Base-by-base conservation (phyloP, 1,140 invertebrate genomes). In the Orchesella cincta region DNA sequence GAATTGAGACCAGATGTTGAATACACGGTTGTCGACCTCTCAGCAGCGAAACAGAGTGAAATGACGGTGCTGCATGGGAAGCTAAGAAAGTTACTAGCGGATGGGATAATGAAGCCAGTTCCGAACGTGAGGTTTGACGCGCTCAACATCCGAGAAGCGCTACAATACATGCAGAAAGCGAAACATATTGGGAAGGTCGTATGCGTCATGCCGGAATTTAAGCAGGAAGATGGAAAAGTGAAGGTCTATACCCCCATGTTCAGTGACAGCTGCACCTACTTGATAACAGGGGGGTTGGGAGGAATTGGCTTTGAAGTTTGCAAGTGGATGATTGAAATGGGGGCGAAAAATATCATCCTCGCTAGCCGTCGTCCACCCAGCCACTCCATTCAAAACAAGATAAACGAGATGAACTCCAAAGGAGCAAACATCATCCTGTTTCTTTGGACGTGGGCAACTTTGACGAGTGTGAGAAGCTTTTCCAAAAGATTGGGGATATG, bases 181-280 rank as follows among this genome's bases (percentile, higher is more conserved):
- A 64, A 34, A 23, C 74, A 76, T 39, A 76, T 76, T 36, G 74
- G 74, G 8, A 76, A 76, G 46, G 62, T 67, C 26, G 62, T 67
- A 14, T 67, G 62, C 23, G 62, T 67, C 2, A 67, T 67, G 62
- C 62, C 62, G 28, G 28, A 67, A 67, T 12, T 67, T 2, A 67
- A 29, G n/a, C 23, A 23, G 14, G 18, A 33, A 16, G 31, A 29
- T 5, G 62, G 62, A 3, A 3, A 67, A 23, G 5, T 29, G 62
- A 5, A 29, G 29, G 26, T 67, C 2, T 14, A 54, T 2, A 74
- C 73, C 5, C 73, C 39, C 5, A 3, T 74, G 5, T 74, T 74
- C 20, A 51, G 57, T 29, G 39, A 23, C 2, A 12, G 29, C 2
- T 54, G 51, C 29, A 52, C 73, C 2, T 74, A 74, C 26, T 57